Base-by-base conservation (phyloP, 2,797 vertebrate genomes). In the Clangula hyemalis region DNA sequence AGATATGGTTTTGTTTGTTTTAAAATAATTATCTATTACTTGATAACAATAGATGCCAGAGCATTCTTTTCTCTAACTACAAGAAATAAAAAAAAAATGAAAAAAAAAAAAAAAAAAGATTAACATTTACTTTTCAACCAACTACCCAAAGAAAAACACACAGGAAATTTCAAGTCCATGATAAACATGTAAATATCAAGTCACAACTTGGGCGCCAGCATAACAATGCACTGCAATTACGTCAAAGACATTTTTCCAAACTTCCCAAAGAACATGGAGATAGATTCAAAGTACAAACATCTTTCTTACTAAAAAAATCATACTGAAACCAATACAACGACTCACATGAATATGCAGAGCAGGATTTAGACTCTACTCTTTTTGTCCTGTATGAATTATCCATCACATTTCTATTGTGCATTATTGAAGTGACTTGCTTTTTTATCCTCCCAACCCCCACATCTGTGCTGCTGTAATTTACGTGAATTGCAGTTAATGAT, bases 381-480 rank as follows among this genome's bases (percentile, higher is more conserved):
- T 96, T 90, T 93, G 86, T 94, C 74, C 64, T 41, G 38, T 49
- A 83, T 96, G 91, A 95, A 96, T 96, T 92, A 92, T 84, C 93
- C 95, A 90, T 94, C 93, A 69, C 85, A 64, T 94, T 93, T 80
- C 85, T 83, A 65, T 87, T 95, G 93, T 91, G 64, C 54, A 66
- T 96, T 95, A 96, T 65, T 81, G 79, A 90, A 96, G 89, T 87
- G 82, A 96, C 94, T 94, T 87, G 93, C 85, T 93, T 91, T 73
- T 57, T 91, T 51, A 80, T 92, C 88, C 73, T 70, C 78, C 92
- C 84, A 93, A 49, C 89, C 94, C 90, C 96, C 93, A 92, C 95
- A 96, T 89, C 94, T 95, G 77, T 91, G 76, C 91, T 95, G 90
- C 87, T 93, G 90, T 71, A 96, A 97, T 95, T 97, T 96, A 95